Evolutionary conservation across 30 jellyfish, hydroid and myxozoan genomes (phyloP), one percentile per base, ranked within the genome.

Genomic region (Morbakka virulenta): DNA sequence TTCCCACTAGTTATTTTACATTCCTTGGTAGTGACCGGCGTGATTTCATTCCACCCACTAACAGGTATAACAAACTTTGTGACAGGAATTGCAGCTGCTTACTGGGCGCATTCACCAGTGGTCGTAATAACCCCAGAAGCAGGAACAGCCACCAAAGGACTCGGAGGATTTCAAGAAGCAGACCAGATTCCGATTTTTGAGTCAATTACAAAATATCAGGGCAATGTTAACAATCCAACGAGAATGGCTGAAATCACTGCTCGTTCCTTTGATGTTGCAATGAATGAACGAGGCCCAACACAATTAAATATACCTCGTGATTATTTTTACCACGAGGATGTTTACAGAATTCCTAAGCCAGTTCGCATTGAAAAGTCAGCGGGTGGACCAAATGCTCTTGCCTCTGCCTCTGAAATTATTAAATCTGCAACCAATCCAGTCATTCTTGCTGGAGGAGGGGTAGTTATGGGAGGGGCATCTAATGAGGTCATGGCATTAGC

Each of bases 61-160:
- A n/a, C 74, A 79, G 96, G 96, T 32, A 87, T 87, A n/a, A 87
- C 94, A 3, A 87, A 87, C 77, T 87, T 71, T 32, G 96, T 87
- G 30, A 87, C 96, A 9, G 81, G 81, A 9, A 77, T 87, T 11
- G 96, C 96, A 11, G 96, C 96, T 6, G 96, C 96, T 0, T 87
- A 87, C 76, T 87, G 96, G 96, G 96, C 96, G 28, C 96, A 87
- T 51, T 69, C 89, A 1, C 96, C 96, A 2, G 96, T 87, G 21
- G 96, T 87, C 67, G 84, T 69, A n/a, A 73, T 87, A 62, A 87
- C 96, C 27, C 96, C 96, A 2, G 96, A 87, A 67, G 94, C 96
- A 28, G 96, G 94, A n/a, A 87, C 96, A 2, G 67, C 69, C 62
- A 80, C 94, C 3, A 87, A 79, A 72, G 96, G 96, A 4, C 77